Conservation (phyloP, 2,797 vertebrate genomes). For the Peromyscus eremicus region DNA sequence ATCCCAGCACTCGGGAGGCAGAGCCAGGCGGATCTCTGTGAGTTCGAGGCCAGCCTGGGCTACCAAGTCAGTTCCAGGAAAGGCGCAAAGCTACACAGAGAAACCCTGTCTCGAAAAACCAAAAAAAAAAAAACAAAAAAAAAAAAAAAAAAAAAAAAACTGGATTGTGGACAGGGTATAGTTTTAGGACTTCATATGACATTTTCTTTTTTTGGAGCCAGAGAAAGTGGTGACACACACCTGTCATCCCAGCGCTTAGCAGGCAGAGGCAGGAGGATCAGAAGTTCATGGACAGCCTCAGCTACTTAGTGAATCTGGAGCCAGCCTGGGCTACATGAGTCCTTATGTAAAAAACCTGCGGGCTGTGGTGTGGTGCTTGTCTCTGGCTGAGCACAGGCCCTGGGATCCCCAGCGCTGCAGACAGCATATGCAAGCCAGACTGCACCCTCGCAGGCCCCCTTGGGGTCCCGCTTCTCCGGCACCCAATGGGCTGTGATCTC, state of each 20-base stretch:
- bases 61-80: too few species aligned
- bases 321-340: not conserved
- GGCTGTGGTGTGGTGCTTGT: not conserved
- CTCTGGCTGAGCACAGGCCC: not conserved
- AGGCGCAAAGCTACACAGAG: too few species aligned
- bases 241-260: not conserved
- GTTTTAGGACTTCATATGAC: not conserved
- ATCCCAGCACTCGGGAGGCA: too few species aligned
- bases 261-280: not conserved
- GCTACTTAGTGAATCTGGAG: not conserved
- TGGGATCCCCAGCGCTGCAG: not conserved
- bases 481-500: not conserved
- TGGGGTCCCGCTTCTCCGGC: not conserved
- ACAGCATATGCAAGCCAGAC: not conserved
- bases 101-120: too few species aligned
- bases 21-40: too few species aligned
- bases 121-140: too few species aligned
- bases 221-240: too few species aligned
- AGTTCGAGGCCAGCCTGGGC: too few species aligned
- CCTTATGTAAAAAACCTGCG: not conserved
- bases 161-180: not conserved
- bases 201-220: not conserved
- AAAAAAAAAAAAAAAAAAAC: too few species aligned
- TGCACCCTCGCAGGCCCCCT: fast-evolving
- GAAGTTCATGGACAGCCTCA: not conserved